Evolutionary conservation across 2,113 vertebrate genomes (phyloP), one percentile per base, ranked within the genome.

Genomic region (Xiphophorus couchianus): DNA sequence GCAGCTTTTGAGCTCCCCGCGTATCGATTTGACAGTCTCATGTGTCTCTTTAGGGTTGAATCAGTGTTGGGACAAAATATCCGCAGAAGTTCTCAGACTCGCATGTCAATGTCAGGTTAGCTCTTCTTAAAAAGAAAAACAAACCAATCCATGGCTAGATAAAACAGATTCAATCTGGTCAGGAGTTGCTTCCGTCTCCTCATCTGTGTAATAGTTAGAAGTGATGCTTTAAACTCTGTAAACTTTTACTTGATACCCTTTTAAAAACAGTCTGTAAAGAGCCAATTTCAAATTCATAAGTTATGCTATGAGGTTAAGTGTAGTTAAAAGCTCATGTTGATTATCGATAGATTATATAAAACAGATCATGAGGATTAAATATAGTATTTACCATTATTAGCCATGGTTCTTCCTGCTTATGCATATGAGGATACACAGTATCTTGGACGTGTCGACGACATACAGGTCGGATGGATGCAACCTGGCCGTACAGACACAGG

Each of bases 31-130:
- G 60, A 5, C 10, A 31, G 42, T 70, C 67, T 67, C 58, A 73
- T 75, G 70, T 61, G 82, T 69, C 77, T 80, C 71, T 78, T 76
- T 80, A 80, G 73, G 74, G 64, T 62, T 74, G 63, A 62, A 76
- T 83, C 42, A 62, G 48, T 58, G 62, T 70, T 78, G 75, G 69
- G 33, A 74, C 30, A 75, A 73, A 80, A 76, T 69, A 79, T 69
- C 78, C 42, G 63, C 35, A 2, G 39, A 44, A 54, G 67, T 27
- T 74, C 25, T 66, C 14, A 65, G 60, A 48, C 65, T 28, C 71
- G 48, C 37, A 60, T 39, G 77, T 85, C 62, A 63, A 33, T 71
- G 71, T 33, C 48, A 70, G 72, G 28, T 63, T 76, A 71, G 35
- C 1, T 27, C 28, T 44, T n/a, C 4, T 3, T 25, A 6, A 54